These are phyloP conservation scores for Thalassarche chlororhynchos DNA, from an alignment of 2,113 vertebrate species.

Conservation along the genomic window DNA sequence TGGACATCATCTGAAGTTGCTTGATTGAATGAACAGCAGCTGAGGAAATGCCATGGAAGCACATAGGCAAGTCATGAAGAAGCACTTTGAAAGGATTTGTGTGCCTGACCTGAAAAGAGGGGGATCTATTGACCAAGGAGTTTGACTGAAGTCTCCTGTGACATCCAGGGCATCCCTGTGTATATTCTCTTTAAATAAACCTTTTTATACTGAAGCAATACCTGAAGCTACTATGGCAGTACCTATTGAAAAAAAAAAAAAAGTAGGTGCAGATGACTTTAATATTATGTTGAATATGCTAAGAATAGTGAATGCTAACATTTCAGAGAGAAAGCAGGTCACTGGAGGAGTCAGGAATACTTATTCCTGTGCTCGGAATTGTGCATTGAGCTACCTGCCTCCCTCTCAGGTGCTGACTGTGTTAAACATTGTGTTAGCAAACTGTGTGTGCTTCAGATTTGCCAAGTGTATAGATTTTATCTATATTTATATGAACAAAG, in stretches of 20 bases:
- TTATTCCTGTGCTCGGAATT: not conserved
- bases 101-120: not conserved
- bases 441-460: not conserved
- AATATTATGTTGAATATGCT: not conserved
- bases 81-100: not conserved
- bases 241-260: not conserved
- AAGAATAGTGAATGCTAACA: not conserved
- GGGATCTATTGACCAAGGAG: not conserved
- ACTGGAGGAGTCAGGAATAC: not conserved
- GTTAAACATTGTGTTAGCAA: not conserved
- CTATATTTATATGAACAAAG: not conserved
- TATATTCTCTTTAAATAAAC: not conserved
- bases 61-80: not conserved
- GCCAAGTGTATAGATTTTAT: not conserved
- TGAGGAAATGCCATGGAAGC: not conserved
- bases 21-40: not conserved
- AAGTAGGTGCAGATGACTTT: not conserved
- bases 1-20: not conserved
- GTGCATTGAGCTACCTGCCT: not conserved
- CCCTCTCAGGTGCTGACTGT: not conserved
- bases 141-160: not conserved
- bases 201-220: not conserved
- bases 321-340: not conserved
- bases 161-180: not conserved
- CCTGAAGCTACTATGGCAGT: not conserved